Evolutionary conservation across 1,140 invertebrate species (phyloP).

Genomic region (Sinella curviseta): DNA sequence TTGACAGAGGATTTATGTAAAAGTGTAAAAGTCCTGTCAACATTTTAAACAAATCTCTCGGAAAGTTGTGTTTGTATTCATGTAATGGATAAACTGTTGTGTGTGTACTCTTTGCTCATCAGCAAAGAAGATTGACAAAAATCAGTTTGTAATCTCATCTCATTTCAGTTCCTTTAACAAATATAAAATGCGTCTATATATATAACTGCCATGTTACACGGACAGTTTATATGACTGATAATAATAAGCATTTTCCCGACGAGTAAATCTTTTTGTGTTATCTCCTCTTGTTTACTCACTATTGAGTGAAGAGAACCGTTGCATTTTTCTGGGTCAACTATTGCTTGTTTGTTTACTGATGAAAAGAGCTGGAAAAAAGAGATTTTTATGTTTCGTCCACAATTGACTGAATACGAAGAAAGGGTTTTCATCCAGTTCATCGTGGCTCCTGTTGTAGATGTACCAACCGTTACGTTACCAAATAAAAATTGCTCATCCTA

Average conservation of each 20-base stretch:
- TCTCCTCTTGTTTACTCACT: neutral
- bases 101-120: too few relatives aligned
- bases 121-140: neutral
- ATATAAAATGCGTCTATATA: neutral
- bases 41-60: neutral
- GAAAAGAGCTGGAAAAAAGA: constrained; percentile 1
- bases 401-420: neutral
- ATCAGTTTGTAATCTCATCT: neutral
- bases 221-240: neutral
- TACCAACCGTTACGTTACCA: neutral
- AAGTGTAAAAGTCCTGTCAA: neutral
- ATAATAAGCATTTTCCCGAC: neutral
- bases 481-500: neutral
- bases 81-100: too few relatives aligned
- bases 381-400: neutral
- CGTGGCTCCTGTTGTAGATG: neutral
- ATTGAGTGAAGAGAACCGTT: constrained; percentile 7
- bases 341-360: constrained; percentile 3
- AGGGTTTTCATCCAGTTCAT: neutral
- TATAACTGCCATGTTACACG: neutral
- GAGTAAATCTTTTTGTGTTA: neutral
- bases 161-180: neutral
- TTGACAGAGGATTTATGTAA: neutral
- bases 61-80: neutral
- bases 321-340: constrained; percentile 20